Evolutionary conservation across 1,140 invertebrate genomes (phyloP).

Genomic region (Lysiphlebus fabarum): DNA sequence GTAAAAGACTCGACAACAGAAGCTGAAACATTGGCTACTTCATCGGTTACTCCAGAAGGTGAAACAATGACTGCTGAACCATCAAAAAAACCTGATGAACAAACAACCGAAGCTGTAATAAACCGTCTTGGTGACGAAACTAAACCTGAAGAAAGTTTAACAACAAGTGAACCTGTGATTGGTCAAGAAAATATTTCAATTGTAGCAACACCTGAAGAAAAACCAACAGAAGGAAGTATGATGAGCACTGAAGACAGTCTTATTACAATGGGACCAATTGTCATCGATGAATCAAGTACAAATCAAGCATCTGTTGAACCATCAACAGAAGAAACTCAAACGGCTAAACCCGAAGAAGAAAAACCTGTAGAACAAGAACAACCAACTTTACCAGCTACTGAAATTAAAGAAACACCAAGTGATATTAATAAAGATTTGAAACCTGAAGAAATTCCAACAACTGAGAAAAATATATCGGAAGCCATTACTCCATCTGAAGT

Average conservation of each 20-base stretch:
- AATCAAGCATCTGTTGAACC: background rate
- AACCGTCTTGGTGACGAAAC: background rate
- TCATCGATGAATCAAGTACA: background rate
- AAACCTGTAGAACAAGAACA: constrained; percentile 18
- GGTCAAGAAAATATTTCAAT: constrained; percentile 13
- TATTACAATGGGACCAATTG: background rate
- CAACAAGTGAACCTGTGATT: constrained; percentile 9
- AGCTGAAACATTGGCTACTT: background rate
- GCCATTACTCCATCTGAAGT: too few relatives aligned
- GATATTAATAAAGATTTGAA: constrained; percentile 19
- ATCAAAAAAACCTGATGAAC: background rate
- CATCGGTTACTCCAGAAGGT: too few relatives aligned
- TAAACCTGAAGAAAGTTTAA: background rate
- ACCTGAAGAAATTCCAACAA: constrained; percentile 16
- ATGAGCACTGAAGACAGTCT: constrained; percentile 19
- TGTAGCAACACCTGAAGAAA: constrained; percentile 20
- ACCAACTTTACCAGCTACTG: constrained; percentile 5
- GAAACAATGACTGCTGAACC: background rate
- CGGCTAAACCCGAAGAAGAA: constrained; percentile 16
- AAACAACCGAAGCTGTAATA: background rate
- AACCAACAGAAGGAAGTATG: constrained; percentile 13
- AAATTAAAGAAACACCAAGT: constrained; percentile 14
- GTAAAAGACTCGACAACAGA: constrained; percentile 7
- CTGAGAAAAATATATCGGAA: too few relatives aligned
- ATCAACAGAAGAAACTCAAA: constrained; percentile 15